Base-by-base conservation (phyloP, 2,113 vertebrate species). In the Carassius carassius region DNA sequence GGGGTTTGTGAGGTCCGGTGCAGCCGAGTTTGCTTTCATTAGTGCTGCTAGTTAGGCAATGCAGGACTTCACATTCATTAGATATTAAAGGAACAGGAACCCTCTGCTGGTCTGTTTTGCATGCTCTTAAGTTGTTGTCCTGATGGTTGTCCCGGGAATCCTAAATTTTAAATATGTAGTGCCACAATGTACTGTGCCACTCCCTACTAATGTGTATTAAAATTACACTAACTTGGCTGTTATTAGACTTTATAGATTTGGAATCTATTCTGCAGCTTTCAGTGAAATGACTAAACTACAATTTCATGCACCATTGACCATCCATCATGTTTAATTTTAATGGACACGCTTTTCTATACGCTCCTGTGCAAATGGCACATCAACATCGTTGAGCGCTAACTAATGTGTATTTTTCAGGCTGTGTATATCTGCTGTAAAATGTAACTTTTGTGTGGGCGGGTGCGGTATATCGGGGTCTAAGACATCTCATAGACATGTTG, bases 51-150 rank as follows among this genome's bases (percentile, higher is more conserved):
- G 7, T 79, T 51, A 35, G 35, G 58, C 32, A 65, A 47, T 11
- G 78, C 60, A 32, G 78, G 81, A n/a, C 11, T 56, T 85, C 51
- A 62, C 41, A 41, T 87, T 87, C 74, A 78, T 8, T 81, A 67
- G 35, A 81, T 81, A 69, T 69, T 69, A 54, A 81, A 70, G 62
- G 17, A 17, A 49, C 41, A 81, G 79, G 19, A 81, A 67, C 10
- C 23, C 79, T 29, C 16, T 70, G 5, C 14, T 69, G 79, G 63
- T 70, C 63, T 70, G 47, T 67, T 70, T 49, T 54, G 63, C 63
- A 81, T 23, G 62, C 25, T 44, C 29, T 81, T 35, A 69, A 81
- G 44, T 6, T 54, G 54, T 17, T 35, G 16, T 19, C 51, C 17
- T 14, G 2, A 60, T n/a, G 29, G 76, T 60, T 23, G 60, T 80